These are phyloP conservation scores for Dipodomys ordii DNA, from an alignment of 2,113 vertebrate genomes.

Conservation along the genomic window DNA sequence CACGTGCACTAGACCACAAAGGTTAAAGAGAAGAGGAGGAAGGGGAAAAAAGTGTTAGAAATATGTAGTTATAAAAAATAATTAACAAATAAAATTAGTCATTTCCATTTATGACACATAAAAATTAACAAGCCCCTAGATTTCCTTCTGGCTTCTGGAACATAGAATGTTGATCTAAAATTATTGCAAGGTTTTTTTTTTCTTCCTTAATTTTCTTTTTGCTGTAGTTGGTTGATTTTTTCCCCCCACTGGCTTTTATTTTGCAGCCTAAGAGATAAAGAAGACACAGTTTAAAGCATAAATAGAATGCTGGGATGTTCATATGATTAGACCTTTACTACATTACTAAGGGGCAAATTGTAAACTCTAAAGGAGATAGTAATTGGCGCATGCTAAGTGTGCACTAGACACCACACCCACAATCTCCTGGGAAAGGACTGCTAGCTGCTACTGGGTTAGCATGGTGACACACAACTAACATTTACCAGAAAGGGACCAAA, in stretches of 20 bases:
- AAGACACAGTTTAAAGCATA: background rate
- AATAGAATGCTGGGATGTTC: background rate
- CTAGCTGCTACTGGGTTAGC: background rate
- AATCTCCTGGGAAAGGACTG: background rate
- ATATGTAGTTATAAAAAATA: background rate
- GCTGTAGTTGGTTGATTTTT: background rate
- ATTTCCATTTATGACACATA: background rate
- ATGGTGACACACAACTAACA: background rate
- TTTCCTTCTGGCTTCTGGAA: background rate
- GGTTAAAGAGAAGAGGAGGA: background rate
- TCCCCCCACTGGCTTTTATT: background rate
- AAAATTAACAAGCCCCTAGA: background rate
- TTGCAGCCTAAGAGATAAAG: background rate
- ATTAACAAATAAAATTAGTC: conserved; percentile 7
- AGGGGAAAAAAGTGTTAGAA: background rate
- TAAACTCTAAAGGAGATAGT: background rate
- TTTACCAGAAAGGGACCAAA: background rate
- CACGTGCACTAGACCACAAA: background rate
- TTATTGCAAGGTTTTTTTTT: background rate
- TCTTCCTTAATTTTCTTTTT: no score
- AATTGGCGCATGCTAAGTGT: background rate
- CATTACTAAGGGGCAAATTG: background rate
- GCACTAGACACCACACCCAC: background rate
- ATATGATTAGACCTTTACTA: background rate
- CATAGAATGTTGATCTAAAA: background rate